phyloP scores from a whole-genome alignment of 1,140 invertebrate species.

The Matsumurasca onukii region DNA sequence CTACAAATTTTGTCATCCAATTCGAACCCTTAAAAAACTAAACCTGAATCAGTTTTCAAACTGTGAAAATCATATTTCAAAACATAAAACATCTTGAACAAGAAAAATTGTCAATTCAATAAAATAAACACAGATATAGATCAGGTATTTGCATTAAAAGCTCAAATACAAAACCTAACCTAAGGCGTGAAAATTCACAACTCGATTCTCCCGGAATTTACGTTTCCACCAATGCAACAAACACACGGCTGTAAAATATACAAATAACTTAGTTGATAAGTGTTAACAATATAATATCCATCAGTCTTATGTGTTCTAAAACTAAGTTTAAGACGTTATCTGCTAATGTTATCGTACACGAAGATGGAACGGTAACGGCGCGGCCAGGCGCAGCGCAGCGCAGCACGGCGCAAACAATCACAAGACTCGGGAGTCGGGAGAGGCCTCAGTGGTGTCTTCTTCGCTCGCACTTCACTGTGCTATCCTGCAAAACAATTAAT shows the following conservation, averaged over 20 bases:
- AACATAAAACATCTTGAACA: background rate
- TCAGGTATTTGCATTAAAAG: background rate
- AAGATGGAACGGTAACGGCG: background rate
- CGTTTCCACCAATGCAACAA: no score
- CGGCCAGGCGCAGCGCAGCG: no score
- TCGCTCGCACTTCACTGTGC: slow-evolving; percentile 71
- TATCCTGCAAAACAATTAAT: slow-evolving; percentile 62
- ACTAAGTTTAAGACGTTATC: background rate
- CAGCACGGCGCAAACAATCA: no score
- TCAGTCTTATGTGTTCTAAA: slow-evolving; percentile 17
- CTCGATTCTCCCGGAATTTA: no score
- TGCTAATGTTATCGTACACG: slow-evolving; percentile 9
- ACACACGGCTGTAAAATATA: no score
- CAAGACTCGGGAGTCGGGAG: background rate
- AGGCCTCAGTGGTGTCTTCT: slow-evolving; percentile 52
- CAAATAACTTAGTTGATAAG: slow-evolving; percentile 7
- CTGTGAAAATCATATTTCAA: background rate
- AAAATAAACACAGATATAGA: background rate
- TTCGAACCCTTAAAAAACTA: background rate
- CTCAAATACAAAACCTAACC: no score
- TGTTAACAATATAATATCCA: background rate
- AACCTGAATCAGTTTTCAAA: background rate
- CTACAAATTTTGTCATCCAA: background rate
- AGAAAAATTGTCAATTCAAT: background rate
- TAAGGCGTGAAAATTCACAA: no score